These are phyloP conservation scores for Drosophila parvula DNA, from an alignment of 1,140 invertebrate species.

Conservation along the genomic window DNA sequence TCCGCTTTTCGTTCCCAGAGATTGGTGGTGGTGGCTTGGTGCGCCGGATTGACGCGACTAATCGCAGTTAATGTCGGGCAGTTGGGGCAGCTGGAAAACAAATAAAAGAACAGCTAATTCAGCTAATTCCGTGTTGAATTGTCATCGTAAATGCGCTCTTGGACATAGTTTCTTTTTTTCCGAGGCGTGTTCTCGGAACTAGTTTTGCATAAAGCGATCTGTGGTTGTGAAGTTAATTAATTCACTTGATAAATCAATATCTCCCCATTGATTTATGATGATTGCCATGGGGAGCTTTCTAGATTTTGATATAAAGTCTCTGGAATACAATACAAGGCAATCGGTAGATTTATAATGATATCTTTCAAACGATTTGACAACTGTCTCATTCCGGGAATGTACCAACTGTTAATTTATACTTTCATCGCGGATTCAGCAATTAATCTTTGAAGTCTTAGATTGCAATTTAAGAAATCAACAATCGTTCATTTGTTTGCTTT, in stretches of 20 bases:
- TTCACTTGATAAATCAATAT: conserved; percentile 30
- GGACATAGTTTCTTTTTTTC: conserved; percentile 41
- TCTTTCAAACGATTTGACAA: neutral
- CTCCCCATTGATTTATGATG: conserved; percentile 9
- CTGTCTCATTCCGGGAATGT: neutral
- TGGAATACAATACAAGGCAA: neutral
- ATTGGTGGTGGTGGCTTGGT: conserved; percentile 31
- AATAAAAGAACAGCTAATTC: conserved; percentile 52
- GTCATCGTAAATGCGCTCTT: conserved; percentile 33
- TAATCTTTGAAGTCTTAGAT: neutral
- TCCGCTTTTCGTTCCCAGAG: conserved; percentile 31
- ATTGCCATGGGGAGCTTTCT: conserved; percentile 21
- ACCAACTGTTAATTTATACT: neutral
- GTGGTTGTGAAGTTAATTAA: conserved; percentile 8
- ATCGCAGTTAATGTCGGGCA: conserved; percentile 61
- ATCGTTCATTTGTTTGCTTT: neutral
- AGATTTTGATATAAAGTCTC: conserved; percentile 9
- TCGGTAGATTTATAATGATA: neutral
- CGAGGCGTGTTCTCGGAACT: conserved; percentile 62
- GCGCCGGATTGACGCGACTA: conserved; percentile 51
- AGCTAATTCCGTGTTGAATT: conserved; percentile 29
- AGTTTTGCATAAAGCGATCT: conserved; percentile 44
- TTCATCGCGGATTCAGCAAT: neutral
- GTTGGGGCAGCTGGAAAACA: conserved; percentile 49
- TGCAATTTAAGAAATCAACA: neutral